Evolutionary conservation across 2,113 vertebrate genomes (phyloP), one percentile per base, ranked within the genome.

Genomic region (Microcebus jonahi): DNA sequence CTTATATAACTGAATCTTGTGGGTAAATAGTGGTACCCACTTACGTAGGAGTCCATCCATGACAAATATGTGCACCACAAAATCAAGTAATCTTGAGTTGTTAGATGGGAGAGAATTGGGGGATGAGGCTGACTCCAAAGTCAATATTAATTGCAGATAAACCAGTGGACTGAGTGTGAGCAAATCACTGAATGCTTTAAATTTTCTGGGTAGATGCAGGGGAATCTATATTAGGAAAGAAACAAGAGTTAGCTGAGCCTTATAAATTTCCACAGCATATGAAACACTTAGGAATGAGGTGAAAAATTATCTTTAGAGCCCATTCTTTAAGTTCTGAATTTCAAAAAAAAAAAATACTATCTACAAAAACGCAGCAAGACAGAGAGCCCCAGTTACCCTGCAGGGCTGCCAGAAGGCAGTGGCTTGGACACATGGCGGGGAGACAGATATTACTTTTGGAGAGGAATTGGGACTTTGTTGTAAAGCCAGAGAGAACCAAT

Each of bases 271-370:
- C 65, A 65, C 12, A 76, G 17, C 17, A 61, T 23, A 17, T 39
- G 50, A 14, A 80, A 77, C 31, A 89, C 48, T 21, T 79, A 55
- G 15, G 31, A 48, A 90, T 29, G 20, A 23, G 25, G 36, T 17
- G 36, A n/a, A 96, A 96, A 48, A 27, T 79, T 34, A 27, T 57
- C 87, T 42, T 50, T 91, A 75, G 4, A 83, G 5, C 15, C 77
- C 12, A 68, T 50, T 89, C 29, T 34, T 80, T 45, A 31, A 39
- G 5, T 45, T 92, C 50, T 84, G 57, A 90, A 90, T 87, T 91
- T 67, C 31, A 63, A 82, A 50, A 65, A 84, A 76, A 39, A 21
- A 8, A 55, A 55, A 55, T 55, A 55, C 59, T 29, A 63, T 50
- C 31, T 50, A 39, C 4, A 76, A 59, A 55, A 45, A 21, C 12